Conservation (phyloP, 2,113 vertebrate genomes). For the Hucho hucho region DNA sequence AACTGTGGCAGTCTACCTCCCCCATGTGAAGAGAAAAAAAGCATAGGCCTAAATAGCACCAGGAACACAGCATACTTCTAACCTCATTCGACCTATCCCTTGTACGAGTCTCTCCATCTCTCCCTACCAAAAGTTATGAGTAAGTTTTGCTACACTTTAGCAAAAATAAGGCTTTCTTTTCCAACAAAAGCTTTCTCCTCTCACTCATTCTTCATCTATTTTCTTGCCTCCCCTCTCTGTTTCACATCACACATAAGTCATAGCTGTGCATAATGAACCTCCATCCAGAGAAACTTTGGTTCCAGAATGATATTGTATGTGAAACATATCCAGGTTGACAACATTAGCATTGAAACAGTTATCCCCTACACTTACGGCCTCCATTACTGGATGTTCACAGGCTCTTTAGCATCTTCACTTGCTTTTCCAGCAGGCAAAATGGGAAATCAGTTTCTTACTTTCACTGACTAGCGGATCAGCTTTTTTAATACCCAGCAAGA, state of each 20-base stretch:
- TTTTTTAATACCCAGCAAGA: constrained; percentile 61
- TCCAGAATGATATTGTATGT: constrained; percentile 47
- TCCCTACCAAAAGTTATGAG: constrained; percentile 12
- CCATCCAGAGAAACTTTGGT: constrained; percentile 32
- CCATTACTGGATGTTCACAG: constrained; percentile 55
- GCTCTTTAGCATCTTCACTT: constrained; percentile 58
- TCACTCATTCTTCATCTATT: constrained; percentile 15
- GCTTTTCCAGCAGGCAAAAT: constrained; percentile 45
- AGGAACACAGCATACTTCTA: constrained; percentile 72
- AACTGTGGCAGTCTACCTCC: constrained; percentile 89
- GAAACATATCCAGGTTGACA: constrained; percentile 65
- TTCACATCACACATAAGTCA: constrained; percentile 60
- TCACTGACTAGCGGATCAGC: constrained; percentile 53
- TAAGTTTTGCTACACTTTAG: constrained; percentile 22
- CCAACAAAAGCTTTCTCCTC: constrained; percentile 26
- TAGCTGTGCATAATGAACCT: constrained; percentile 71
- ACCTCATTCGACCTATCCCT: constrained; percentile 74
- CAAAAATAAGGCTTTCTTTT: constrained; percentile 40
- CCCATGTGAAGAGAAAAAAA: constrained; percentile 79
- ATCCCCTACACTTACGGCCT: constrained; percentile 62
- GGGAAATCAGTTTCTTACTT: constrained; percentile 47
- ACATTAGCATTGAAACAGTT: constrained; percentile 71
- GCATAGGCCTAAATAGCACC: not conserved
- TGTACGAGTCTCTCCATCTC: constrained; percentile 23
- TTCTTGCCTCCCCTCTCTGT: constrained; percentile 18